A percentile compares a stretch with the other conserved stretches of the same genome.
phyloP scores from a whole-genome alignment of 2,888 invertebrate genomes.

The Lochmaea crataegi region DNA sequence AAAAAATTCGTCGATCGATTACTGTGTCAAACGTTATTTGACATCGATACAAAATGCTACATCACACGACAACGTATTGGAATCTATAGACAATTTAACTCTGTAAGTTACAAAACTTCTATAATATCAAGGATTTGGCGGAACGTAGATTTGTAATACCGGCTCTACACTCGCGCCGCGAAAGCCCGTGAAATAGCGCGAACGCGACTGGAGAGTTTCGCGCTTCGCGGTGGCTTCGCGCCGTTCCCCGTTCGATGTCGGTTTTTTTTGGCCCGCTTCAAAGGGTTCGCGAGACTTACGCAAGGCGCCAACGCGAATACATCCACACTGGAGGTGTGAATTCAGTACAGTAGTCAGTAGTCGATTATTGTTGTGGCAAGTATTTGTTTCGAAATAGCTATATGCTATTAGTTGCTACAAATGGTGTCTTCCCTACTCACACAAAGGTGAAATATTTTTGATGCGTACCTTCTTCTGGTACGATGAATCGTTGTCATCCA shows the following conservation, averaged over 20 bases:
- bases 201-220: too few relatives aligned
- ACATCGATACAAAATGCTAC: conserved; percentile 74
- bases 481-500: too few relatives aligned
- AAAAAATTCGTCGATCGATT: conserved; percentile 68
- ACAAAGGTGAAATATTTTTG: too few relatives aligned
- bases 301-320: background rate
- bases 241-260: too few relatives aligned
- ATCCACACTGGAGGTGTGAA: background rate
- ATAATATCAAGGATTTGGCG: conserved; percentile 11
- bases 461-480: too few relatives aligned
- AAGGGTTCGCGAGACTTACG: background rate
- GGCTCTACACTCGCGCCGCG: too few relatives aligned
- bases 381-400: too few relatives aligned
- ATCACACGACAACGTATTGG: conserved; percentile 70
- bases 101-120: conserved; percentile 64
- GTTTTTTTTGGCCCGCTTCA: background rate
- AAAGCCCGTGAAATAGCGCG: too few relatives aligned
- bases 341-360: background rate
- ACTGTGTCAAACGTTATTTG: conserved; percentile 68
- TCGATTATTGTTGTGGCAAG: background rate
- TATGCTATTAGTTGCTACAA: too few relatives aligned
- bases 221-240: too few relatives aligned
- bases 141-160: background rate
- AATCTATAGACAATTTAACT: conserved; percentile 69
- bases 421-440: too few relatives aligned